phyloP scores from a whole-genome alignment of 2,797 vertebrate genomes.

The Lithobates pipiens region DNA sequence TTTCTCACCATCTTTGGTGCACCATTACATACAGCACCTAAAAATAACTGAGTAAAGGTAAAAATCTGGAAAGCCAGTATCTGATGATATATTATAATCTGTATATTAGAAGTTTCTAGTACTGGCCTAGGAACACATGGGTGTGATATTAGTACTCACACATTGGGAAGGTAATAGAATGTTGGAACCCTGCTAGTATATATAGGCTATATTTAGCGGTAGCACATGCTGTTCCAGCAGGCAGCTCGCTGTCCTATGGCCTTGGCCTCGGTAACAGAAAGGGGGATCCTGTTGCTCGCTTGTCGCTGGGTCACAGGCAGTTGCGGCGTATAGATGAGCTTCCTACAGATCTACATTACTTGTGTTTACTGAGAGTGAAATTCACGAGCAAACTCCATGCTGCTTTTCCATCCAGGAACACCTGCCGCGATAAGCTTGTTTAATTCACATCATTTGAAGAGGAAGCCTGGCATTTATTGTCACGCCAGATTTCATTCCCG shows the following conservation, averaged over 20 bases:
- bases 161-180: not conserved
- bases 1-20: too few relatives aligned
- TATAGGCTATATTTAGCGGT: not conserved
- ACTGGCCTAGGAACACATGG: not conserved
- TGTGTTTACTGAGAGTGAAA: not conserved
- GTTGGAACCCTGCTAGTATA: not conserved
- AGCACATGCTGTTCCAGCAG: not conserved
- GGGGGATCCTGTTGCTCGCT: not conserved
- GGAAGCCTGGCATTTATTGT: not conserved
- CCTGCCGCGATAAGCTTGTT: not conserved
- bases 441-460: not conserved
- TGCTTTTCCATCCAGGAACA: not conserved
- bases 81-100: not conserved
- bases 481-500: not conserved
- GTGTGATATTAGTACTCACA: not conserved
- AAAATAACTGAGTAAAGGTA: too few relatives aligned
- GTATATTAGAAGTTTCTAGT: not conserved
- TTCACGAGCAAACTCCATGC: not conserved
- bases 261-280: not conserved
- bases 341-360: not conserved
- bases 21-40: too few relatives aligned
- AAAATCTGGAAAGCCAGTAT: not conserved
- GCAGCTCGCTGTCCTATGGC: not conserved
- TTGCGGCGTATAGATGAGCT: not conserved
- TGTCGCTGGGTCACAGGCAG: not conserved